Conservation (phyloP, 2,888 invertebrate species). For the Stratiomys singularior region DNA sequence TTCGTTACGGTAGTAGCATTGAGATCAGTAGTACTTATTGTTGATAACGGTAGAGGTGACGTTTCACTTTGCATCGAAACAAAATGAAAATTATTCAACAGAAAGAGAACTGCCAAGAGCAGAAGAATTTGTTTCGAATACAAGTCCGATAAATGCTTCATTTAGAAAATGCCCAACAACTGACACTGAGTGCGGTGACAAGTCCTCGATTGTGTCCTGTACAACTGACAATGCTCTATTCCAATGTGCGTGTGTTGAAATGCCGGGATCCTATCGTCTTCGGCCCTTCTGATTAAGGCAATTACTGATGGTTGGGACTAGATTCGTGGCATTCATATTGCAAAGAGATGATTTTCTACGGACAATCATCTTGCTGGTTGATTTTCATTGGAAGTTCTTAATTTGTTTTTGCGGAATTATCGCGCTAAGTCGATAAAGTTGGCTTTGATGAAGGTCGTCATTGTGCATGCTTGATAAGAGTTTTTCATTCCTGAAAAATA, state of each 20-base stretch:
- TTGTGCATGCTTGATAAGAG: neutral
- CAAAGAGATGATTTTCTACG: neutral
- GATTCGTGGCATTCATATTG: neutral
- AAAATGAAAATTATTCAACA: slow-evolving; percentile 59
- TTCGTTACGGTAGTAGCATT: slow-evolving; percentile 17
- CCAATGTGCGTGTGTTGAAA: neutral
- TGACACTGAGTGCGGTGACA: slow-evolving; percentile 29
- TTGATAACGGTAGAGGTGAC: neutral
- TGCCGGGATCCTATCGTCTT: slow-evolving; percentile 22
- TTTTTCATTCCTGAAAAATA: neutral
- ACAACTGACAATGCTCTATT: neutral
- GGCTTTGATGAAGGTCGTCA: neutral
- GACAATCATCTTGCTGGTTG: neutral
- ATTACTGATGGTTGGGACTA: neutral
- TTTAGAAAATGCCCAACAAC: slow-evolving; percentile 57
- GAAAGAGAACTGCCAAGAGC: slow-evolving; percentile 64
- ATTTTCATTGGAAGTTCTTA: neutral
- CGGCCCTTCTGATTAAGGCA: slow-evolving; percentile 16
- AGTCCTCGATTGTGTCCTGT: neutral
- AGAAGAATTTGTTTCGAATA: slow-evolving; percentile 65
- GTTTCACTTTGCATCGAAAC: slow-evolving; percentile 29
- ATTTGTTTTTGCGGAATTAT: neutral
- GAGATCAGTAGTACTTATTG: neutral
- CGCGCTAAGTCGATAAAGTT: neutral
- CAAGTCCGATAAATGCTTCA: slow-evolving; percentile 64